phyloP scores from a whole-genome alignment of 2,113 vertebrate species.

The Puma concolor region DNA sequence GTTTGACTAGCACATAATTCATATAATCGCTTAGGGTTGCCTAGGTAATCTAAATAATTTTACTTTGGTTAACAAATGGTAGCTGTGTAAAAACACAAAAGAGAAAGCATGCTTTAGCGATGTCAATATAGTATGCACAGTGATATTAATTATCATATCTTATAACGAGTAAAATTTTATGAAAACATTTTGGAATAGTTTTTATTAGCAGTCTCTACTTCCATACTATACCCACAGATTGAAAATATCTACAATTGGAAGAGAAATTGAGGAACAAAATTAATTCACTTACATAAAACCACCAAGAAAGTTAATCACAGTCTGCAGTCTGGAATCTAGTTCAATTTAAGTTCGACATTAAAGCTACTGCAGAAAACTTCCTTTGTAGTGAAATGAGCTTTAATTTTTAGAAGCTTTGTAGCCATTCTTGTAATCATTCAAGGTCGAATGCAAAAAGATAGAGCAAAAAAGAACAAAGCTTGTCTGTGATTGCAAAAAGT shows the following conservation, averaged over 20 bases:
- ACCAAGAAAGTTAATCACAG: conserved; percentile 55
- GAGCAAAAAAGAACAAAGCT: conserved; percentile 10
- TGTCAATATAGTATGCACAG: not conserved
- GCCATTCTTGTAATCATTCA: conserved; percentile 39
- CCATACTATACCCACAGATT: not conserved
- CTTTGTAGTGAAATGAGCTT: conserved; percentile 63
- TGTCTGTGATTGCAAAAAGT: not conserved
- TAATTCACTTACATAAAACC: conserved; percentile 56
- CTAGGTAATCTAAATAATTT: not conserved
- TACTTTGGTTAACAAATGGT: not conserved
- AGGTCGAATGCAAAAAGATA: conserved; percentile 56
- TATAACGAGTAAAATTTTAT: not conserved
- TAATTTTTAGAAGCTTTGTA: conserved; percentile 54
- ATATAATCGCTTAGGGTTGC: not conserved
- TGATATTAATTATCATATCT: not conserved
- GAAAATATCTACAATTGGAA: conserved; percentile 48
- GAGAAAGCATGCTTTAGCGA: not conserved
- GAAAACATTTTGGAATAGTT: conserved; percentile 2
- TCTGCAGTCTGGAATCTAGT: conserved; percentile 53
- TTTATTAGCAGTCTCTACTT: not conserved
- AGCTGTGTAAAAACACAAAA: conserved; percentile 19
- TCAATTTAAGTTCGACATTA: conserved; percentile 59
- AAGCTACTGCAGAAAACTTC: conserved; percentile 61
- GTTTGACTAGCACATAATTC: not conserved
- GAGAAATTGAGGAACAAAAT: conserved; percentile 39